Percentiles rank a stretch among this genome's conserved stretches.
phyloP scores from a whole-genome alignment of 2,113 vertebrate species.

The Heterochromis multidens region DNA sequence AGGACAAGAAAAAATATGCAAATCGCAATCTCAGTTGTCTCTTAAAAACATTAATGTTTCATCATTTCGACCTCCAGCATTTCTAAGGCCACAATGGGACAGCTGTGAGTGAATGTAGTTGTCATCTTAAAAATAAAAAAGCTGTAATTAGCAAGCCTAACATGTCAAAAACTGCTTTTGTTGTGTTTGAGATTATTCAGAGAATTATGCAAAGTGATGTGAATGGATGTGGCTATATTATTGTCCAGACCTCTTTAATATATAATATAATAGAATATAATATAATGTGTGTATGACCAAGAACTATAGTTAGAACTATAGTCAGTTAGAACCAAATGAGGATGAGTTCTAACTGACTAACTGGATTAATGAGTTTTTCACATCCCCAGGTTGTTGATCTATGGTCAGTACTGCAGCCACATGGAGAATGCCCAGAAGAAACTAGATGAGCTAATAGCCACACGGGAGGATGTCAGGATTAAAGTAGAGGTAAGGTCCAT shows the following conservation, averaged over 20 bases:
- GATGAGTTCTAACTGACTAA: not conserved
- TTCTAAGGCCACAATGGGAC: not conserved
- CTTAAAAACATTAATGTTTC: not conserved
- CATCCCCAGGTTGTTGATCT: conserved; percentile 87
- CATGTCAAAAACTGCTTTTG: not conserved
- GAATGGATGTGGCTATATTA: not conserved
- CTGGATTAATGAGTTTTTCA: not conserved
- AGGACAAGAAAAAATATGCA: not conserved
- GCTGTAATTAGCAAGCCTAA: not conserved
- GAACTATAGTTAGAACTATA: no score
- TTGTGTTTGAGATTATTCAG: not conserved
- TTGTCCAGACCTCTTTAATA: not conserved
- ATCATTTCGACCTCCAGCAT: not conserved
- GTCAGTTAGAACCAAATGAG: no score
- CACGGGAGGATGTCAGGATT: conserved; percentile 86
- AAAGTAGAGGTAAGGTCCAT: conserved; percentile 89
- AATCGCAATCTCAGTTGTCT: not conserved
- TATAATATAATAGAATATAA: no score
- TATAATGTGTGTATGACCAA: not conserved
- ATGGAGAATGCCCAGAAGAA: conserved; percentile 95
- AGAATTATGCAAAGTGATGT: not conserved
- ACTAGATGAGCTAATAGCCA: conserved; percentile 87
- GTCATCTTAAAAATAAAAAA: not conserved
- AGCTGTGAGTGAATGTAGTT: not conserved
- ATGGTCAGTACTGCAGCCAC: conserved; percentile 95